Conservation (phyloP, 2,113 vertebrate species). For the Cottus gobio region DNA sequence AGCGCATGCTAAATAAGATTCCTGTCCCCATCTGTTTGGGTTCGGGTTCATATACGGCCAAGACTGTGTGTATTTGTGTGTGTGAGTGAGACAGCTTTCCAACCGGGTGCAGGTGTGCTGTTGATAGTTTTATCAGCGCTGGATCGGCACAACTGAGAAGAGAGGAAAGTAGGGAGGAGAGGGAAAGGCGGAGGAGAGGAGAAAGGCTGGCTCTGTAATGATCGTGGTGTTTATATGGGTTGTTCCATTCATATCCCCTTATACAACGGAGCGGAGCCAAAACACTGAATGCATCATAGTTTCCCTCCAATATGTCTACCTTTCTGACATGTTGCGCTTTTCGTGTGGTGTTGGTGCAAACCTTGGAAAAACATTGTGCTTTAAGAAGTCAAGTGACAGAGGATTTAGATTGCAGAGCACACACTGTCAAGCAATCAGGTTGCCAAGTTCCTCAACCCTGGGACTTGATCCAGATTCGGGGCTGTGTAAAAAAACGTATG, state of each 20-base stretch:
- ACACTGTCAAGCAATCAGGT: not conserved
- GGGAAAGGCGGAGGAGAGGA: not conserved
- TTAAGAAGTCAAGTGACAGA: not conserved
- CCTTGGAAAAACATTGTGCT: not conserved
- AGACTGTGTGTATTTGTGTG: slow-evolving; percentile 38
- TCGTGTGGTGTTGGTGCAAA: not conserved
- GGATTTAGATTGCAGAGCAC: not conserved
- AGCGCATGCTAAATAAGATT: slow-evolving; percentile 20
- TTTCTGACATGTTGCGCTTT: not conserved
- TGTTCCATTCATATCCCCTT: not conserved
- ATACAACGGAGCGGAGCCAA: not conserved
- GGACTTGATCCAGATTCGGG: not conserved
- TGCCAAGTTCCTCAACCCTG: not conserved
- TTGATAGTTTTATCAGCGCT: slow-evolving; percentile 76
- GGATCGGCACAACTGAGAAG: slow-evolving; percentile 50
- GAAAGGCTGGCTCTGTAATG: slow-evolving; percentile 13
- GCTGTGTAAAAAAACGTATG: not conserved
- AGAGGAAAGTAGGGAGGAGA: not conserved
- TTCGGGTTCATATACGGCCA: slow-evolving; percentile 24
- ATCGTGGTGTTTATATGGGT: slow-evolving; percentile 4
- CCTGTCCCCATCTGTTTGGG: slow-evolving; percentile 17
- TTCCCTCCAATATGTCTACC: not conserved
- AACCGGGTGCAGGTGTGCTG: slow-evolving; percentile 73
- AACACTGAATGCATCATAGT: not conserved
- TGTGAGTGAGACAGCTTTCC: slow-evolving; percentile 40